phyloP scores from a whole-genome alignment of 2,888 invertebrate species.

The Sarcophaga rosellei region DNA sequence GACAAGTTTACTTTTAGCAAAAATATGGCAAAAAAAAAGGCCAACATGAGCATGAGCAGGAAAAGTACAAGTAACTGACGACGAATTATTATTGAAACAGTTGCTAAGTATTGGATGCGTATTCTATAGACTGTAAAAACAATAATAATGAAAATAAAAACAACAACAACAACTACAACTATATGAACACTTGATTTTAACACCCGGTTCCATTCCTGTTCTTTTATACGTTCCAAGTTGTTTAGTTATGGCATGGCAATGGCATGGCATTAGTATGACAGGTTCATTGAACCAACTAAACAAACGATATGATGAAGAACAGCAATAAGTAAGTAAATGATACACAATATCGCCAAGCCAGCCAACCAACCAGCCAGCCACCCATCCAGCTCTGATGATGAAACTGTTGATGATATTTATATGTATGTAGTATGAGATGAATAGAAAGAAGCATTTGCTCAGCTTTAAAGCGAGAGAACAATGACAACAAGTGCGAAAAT shows the following conservation, averaged over 20 bases:
- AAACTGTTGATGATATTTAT: slow-evolving; percentile 7
- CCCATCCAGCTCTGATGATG: background rate
- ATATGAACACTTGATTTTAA: background rate
- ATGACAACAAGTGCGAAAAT: slow-evolving; percentile 44
- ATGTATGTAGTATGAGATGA: slow-evolving; percentile 6
- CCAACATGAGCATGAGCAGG: background rate
- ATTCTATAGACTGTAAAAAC: slow-evolving; percentile 59
- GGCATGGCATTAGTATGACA: slow-evolving; percentile 19
- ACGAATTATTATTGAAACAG: slow-evolving; percentile 56
- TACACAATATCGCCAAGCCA: background rate
- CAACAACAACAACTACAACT: slow-evolving; percentile 33
- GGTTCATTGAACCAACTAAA: slow-evolving; percentile 62
- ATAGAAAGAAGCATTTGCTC: background rate
- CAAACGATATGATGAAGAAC: slow-evolving; percentile 5
- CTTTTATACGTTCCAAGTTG: too few relatives aligned
- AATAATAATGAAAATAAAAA: slow-evolving; percentile 52
- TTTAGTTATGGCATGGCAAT: too few relatives aligned
- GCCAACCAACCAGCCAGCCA: too few relatives aligned
- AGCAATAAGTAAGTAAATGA: slow-evolving; percentile 49
- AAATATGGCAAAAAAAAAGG: background rate
- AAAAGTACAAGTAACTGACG: slow-evolving; percentile 33
- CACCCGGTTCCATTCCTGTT: slow-evolving; percentile 15
- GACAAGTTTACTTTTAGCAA: slow-evolving; percentile 18
- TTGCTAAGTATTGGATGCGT: slow-evolving; percentile 64
- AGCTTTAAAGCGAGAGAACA: slow-evolving; percentile 4